These are phyloP conservation scores for Clarias gariepinus DNA, from an alignment of 2,113 vertebrate genomes.

Conservation along the genomic window DNA sequence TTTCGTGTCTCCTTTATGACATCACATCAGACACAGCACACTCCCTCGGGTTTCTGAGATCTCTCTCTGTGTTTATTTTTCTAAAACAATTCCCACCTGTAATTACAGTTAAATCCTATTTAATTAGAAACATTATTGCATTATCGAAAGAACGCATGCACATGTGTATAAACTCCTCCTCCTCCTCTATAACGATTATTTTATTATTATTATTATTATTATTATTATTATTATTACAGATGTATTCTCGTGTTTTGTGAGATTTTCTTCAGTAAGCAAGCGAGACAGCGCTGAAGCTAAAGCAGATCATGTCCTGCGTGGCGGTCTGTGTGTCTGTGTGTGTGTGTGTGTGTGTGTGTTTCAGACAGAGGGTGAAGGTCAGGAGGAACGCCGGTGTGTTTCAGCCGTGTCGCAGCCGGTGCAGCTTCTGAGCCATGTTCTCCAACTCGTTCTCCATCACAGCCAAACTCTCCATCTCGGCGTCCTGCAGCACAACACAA, in stretches of 20 bases:
- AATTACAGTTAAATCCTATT: constrained; percentile 56
- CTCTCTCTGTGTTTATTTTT: constrained; percentile 64
- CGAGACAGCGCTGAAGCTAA: constrained; percentile 44
- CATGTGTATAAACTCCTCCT: constrained; percentile 55
- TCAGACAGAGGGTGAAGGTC: constrained; percentile 35
- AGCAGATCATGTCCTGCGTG: constrained; percentile 25
- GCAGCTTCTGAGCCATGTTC: constrained; percentile 86
- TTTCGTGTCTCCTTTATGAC: background rate
- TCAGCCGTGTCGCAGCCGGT: constrained; percentile 78
- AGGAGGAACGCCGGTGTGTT: background rate
- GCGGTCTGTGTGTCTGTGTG: background rate
- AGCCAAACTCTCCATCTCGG: constrained; percentile 88
- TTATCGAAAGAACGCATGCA: constrained; percentile 22
- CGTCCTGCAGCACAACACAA: constrained; percentile 79
- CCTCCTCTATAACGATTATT: constrained; percentile 16
- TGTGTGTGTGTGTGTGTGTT: background rate
- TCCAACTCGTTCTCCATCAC: constrained; percentile 93
- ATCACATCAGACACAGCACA: background rate
- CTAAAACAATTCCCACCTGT: constrained; percentile 64
- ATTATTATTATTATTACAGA: constrained; percentile 49
- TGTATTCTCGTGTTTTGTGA: constrained; percentile 38
- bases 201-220: constrained; percentile 26
- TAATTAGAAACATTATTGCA: constrained; percentile 73
- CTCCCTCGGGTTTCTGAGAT: background rate
- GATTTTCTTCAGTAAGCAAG: constrained; percentile 58